phyloP scores from a whole-genome alignment of 2,888 invertebrate genomes.

The Drosophila putrida region DNA sequence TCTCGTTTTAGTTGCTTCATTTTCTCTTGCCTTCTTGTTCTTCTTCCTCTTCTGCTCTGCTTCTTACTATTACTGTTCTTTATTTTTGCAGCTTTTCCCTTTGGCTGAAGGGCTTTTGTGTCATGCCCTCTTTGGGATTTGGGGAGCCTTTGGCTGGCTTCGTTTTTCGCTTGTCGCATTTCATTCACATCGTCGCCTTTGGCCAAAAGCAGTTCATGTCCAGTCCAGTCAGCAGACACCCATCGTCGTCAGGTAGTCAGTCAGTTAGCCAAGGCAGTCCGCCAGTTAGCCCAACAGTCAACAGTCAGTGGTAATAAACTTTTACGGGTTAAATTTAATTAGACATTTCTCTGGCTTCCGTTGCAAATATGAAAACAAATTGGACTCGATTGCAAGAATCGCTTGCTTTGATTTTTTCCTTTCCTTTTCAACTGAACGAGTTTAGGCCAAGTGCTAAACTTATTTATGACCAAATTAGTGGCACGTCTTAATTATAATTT shows the following conservation, averaged over 20 bases:
- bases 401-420: conserved; percentile 51
- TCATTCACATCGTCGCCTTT: conserved; percentile 52
- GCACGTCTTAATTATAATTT: conserved; percentile 1
- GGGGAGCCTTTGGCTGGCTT: conserved; percentile 55
- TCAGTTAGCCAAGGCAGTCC: conserved; percentile 1
- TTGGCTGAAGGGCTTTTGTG: conserved; percentile 65
- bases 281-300: conserved; percentile 38
- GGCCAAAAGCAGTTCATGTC: conserved; percentile 30
- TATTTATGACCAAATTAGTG: conserved; percentile 11
- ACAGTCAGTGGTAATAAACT: conserved; percentile 67
- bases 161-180: conserved; percentile 64
- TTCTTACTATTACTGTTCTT: not conserved
- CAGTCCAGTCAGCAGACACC: conserved; percentile 46
- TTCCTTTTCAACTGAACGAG: not conserved
- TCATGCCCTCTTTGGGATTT: conserved; percentile 53
- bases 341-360: conserved; percentile 75
- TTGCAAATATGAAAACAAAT: conserved; percentile 31
- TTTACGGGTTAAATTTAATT: conserved; percentile 77
- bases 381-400: conserved; percentile 16
- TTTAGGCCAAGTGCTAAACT: conserved; percentile 7
- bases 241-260: conserved; percentile 14
- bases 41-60: conserved; percentile 6
- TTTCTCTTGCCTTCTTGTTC: conserved; percentile 8
- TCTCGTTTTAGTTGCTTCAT: conserved; percentile 45
- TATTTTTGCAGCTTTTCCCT: conserved; percentile 8